Evolutionary conservation across 1,140 invertebrate genomes (phyloP), one percentile per base, ranked within the genome.

Genomic region (Idris sp.): DNA sequence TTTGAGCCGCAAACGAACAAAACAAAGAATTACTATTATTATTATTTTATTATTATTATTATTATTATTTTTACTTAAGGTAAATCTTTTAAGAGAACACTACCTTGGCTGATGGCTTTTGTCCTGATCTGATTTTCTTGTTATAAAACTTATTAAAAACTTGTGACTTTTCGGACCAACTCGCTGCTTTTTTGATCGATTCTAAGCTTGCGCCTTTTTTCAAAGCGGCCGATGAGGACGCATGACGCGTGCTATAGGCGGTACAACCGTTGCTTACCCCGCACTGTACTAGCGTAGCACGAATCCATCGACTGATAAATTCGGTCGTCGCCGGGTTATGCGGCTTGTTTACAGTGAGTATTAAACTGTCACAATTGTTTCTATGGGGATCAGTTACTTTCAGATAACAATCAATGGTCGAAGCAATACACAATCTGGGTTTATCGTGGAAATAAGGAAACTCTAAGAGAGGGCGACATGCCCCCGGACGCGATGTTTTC

Each of bases 221-320:
- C 2, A 9, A n/a, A 4, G 28, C 28, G 2, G 19, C 19, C 6
- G 19, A 22, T 2, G 19, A 4, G 2, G 19, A 22, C 6, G 19
- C 19, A 22, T 30, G 28, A 9, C 28, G 5, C 4, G 28, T 30
- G 2, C 3, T 4, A 30, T 30, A 30, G 2, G 4, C 28, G 2
- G 33, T 35, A 8, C 11, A 35, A 4, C 14, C 2, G 1, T 4
- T 1, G n/a, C 38, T 41, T 11, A 41, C 25, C 10, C 38, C 38
- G 6, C 18, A 41, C 13, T 41, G 22, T 2, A 11, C 38, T 11
- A 41, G n/a, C 4, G 22, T 41, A 6, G 38, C 4, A 4, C 13
- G 22, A 11, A 41, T 41, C 18, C 38, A 41, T 1, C 38, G 38
- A 41, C 38, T 41, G 9, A 41, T 41, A 6, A 19, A 25, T 6